A percentile compares a stretch with the other conserved stretches of the same genome.
These are phyloP conservation scores for Amblyraja radiata DNA, from an alignment of 2,797 vertebrate genomes.

Conservation along the genomic window DNA sequence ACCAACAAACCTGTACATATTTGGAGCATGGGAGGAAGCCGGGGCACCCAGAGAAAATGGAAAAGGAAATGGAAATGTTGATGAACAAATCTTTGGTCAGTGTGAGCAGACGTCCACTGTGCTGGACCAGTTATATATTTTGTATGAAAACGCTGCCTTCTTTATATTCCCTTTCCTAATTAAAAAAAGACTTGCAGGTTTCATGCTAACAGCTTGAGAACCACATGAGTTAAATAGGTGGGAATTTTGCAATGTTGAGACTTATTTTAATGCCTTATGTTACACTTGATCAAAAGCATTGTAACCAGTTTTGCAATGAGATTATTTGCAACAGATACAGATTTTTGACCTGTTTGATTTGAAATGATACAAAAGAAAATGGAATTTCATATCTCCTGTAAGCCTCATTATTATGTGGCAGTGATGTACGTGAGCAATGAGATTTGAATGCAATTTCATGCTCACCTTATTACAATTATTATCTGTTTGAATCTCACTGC, in stretches of 20 bases:
- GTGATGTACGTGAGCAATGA: constrained; percentile 27
- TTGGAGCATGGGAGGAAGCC: too few species aligned
- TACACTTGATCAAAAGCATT: constrained; percentile 19
- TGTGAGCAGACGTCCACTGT: too few species aligned
- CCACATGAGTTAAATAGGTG: not conserved
- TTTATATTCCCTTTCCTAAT: not conserved
- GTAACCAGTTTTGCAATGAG: not conserved
- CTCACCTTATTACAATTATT: constrained; percentile 8
- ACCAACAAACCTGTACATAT: too few species aligned
- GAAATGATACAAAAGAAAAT: constrained; percentile 22
- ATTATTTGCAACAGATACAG: constrained; percentile 23
- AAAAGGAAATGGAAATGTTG: not conserved
- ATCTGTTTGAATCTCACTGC: not conserved
- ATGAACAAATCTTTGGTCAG: not conserved
- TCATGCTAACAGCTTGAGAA: not conserved
- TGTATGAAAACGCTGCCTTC: not conserved
- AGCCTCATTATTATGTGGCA: constrained; percentile 27
- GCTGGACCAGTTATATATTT: not conserved
- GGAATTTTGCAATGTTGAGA: not conserved
- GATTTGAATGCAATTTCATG: constrained; percentile 18
- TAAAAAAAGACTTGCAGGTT: not conserved
- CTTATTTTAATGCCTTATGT: not conserved
- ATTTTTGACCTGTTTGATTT: not conserved
- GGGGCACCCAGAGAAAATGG: too few species aligned
- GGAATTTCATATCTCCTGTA: constrained; percentile 34